Evolutionary conservation across 2,888 invertebrate species (phyloP).

Genomic region (Ormia ochracea): DNA sequence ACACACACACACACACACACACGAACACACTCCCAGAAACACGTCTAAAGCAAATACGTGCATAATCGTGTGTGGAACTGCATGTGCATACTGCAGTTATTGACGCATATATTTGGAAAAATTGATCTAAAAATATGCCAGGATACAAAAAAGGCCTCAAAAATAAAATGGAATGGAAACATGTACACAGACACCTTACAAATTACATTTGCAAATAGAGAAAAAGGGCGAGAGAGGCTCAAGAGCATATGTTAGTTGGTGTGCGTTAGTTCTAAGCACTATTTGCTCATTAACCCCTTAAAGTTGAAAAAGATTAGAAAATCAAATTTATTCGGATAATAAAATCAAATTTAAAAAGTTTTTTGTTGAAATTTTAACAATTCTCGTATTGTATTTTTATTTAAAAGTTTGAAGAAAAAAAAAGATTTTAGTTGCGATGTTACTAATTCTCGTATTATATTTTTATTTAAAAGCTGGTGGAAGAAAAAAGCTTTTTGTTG

Average conservation of each 20-base stretch:
- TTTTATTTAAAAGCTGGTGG: too few relatives aligned
- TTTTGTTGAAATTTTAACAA: not conserved
- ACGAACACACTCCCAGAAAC: too few relatives aligned
- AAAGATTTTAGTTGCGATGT: too few relatives aligned
- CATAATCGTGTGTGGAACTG: not conserved
- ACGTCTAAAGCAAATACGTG: not conserved
- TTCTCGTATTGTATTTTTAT: too few relatives aligned
- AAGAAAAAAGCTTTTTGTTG: too few relatives aligned
- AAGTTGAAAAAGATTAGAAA: not conserved
- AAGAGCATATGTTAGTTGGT: not conserved
- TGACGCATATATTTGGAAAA: conserved; percentile 20
- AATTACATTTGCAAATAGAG: not conserved
- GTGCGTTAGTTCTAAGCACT: not conserved
- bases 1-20: not conserved
- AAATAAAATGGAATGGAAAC: not conserved
- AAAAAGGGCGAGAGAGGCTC: not conserved
- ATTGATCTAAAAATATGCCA: conserved; percentile 39
- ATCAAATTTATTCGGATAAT: too few relatives aligned
- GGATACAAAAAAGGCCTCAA: conserved; percentile 7
- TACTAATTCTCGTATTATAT: too few relatives aligned
- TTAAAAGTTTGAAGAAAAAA: too few relatives aligned
- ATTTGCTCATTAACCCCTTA: not conserved
- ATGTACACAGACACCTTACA: not conserved
- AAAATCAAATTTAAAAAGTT: too few relatives aligned
- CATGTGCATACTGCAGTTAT: not conserved